Percentiles rank a stretch among this genome's conserved stretches.
Conservation (phyloP, 2,797 vertebrate species). For the Leptatherina wallacei region DNA sequence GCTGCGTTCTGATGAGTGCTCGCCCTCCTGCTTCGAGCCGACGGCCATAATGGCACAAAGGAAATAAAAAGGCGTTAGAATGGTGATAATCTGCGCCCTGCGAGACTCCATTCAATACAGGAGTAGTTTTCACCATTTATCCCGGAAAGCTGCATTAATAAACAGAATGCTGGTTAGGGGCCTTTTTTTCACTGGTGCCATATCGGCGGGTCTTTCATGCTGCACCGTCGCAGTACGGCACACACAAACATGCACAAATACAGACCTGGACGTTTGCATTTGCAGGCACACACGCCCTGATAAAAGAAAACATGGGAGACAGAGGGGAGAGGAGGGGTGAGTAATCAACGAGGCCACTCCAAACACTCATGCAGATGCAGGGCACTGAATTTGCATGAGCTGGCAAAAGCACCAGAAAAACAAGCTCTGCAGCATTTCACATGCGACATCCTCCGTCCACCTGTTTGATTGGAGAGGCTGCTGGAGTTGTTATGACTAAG, state of each 20-base stretch:
- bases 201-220: slow-evolving; percentile 8
- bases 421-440: slow-evolving; percentile 50
- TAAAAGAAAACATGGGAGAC: slow-evolving; percentile 9
- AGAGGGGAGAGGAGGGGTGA: slow-evolving; percentile 8
- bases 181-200: slow-evolving; percentile 11
- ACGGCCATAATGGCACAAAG: slow-evolving; percentile 56
- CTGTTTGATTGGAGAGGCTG: slow-evolving; percentile 58
- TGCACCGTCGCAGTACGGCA: not conserved
- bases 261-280: slow-evolving; percentile 30
- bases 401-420: slow-evolving; percentile 51
- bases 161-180: slow-evolving; percentile 29
- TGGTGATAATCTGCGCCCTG: slow-evolving; percentile 56
- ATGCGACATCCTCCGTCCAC: slow-evolving; percentile 47
- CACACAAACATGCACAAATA: not conserved
- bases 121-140: slow-evolving; percentile 53
- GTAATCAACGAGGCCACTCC: slow-evolving; percentile 25
- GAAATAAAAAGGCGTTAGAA: slow-evolving; percentile 60
- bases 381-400: slow-evolving; percentile 63
- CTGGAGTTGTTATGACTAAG: slow-evolving; percentile 9
- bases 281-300: not conserved
- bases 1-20: slow-evolving; percentile 54
- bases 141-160: slow-evolving; percentile 55
- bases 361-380: slow-evolving; percentile 47
- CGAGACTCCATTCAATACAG: slow-evolving; percentile 41
- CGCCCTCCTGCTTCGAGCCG: slow-evolving; percentile 55